These are phyloP conservation scores for Microchrysa polita DNA, from an alignment of 2,888 invertebrate genomes.

Conservation along the genomic window DNA sequence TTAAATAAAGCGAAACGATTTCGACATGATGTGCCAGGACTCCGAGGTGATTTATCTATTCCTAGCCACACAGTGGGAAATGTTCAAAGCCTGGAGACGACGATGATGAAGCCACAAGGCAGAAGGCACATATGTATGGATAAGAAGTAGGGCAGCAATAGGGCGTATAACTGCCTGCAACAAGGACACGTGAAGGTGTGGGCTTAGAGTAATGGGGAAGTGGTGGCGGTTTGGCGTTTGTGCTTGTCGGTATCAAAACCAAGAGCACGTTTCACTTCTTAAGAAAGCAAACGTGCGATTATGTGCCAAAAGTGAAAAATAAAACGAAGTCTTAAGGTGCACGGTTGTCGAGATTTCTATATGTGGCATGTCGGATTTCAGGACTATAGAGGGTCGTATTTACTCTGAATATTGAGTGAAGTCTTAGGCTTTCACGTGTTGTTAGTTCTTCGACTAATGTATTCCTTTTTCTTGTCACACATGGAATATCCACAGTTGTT, in stretches of 20 bases:
- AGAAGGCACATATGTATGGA: too few species aligned
- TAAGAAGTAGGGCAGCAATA: slow-evolving; percentile 7
- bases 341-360: slow-evolving; percentile 8
- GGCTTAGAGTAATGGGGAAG: neutral
- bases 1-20: neutral
- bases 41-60: slow-evolving; percentile 3
- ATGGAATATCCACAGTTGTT: too few species aligned
- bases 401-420: too few species aligned
- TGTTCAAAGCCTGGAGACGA: neutral
- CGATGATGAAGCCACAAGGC: slow-evolving; percentile 7
- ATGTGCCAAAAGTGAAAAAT: slow-evolving; percentile 26
- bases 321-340: slow-evolving; percentile 14
- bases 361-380: slow-evolving; percentile 5
- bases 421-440: too few species aligned
- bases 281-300: slow-evolving; percentile 23
- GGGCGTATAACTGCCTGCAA: slow-evolving; percentile 5
- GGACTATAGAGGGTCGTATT: neutral
- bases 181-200: slow-evolving; percentile 6
- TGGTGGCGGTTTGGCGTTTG: neutral
- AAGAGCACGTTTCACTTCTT: slow-evolving; percentile 20
- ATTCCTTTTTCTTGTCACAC: too few species aligned
- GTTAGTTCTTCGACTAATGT: too few species aligned
- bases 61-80: neutral
- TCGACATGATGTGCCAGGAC: neutral
- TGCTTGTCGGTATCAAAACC: neutral